phyloP scores from a whole-genome alignment of 2,888 invertebrate species.

The Helobdella robusta region DNA sequence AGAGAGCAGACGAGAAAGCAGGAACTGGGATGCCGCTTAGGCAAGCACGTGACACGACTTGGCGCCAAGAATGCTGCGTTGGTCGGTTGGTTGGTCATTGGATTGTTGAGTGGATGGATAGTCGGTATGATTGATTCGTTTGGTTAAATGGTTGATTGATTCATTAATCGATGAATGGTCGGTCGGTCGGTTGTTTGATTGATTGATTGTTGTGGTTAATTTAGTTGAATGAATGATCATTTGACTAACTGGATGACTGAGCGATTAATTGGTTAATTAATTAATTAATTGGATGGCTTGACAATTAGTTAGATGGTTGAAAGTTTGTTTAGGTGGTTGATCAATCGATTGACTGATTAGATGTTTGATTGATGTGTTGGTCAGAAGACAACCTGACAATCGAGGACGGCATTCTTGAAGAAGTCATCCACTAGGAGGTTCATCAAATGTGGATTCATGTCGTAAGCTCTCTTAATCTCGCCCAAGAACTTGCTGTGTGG shows the following conservation, averaged over 20 bases:
- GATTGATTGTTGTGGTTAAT: too few relatives aligned
- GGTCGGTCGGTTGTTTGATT: too few relatives aligned
- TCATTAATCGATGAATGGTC: too few relatives aligned
- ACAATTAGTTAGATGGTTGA: not conserved
- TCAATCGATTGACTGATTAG: too few relatives aligned
- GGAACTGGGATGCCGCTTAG: slow-evolving; percentile 82
- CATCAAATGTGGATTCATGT: slow-evolving; percentile 70
- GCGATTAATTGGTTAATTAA: too few relatives aligned
- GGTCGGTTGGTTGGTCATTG: too few relatives aligned
- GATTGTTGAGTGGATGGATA: too few relatives aligned
- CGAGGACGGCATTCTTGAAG: slow-evolving; percentile 70
- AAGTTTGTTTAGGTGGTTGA: not conserved
- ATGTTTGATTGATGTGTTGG: not conserved
- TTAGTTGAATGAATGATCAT: too few relatives aligned
- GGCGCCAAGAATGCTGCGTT: slow-evolving; percentile 28
- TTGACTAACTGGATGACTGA: too few relatives aligned
- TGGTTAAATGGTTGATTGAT: too few relatives aligned
- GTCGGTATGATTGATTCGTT: too few relatives aligned
- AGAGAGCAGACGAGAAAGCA: slow-evolving; percentile 79
- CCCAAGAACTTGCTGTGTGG: slow-evolving; percentile 71
- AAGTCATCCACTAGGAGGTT: slow-evolving; percentile 86
- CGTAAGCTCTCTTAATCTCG: slow-evolving; percentile 84
- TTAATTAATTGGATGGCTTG: too few relatives aligned
- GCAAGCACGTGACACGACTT: slow-evolving; percentile 61
- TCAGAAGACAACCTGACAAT: slow-evolving; percentile 58